Percentiles rank a stretch among this genome's conserved stretches.
Conservation (phyloP, 1,140 invertebrate species). For the Tigriopus japonicus region DNA sequence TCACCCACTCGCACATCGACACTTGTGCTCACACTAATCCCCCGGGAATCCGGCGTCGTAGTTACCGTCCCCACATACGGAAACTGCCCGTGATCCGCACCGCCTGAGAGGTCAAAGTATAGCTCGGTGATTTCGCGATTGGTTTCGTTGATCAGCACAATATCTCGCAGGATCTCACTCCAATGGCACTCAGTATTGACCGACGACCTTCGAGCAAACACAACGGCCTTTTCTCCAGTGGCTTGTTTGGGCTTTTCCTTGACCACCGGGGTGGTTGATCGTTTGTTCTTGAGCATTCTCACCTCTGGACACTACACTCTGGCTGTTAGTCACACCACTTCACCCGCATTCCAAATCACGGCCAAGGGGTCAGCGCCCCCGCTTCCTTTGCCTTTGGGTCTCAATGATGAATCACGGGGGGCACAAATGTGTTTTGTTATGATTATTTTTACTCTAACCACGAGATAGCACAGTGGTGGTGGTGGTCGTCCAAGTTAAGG, state of each 20-base stretch:
- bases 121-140: not conserved
- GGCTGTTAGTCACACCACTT: too few relatives aligned
- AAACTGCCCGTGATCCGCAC: constrained; percentile 39
- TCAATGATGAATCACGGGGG: too few relatives aligned
- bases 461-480: too few relatives aligned
- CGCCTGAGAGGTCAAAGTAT: constrained; percentile 25
- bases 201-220: not conserved
- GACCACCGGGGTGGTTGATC: not conserved
- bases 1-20: constrained; percentile 28
- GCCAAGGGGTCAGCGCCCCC: too few relatives aligned
- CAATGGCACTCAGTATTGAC: too few relatives aligned
- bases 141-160: too few relatives aligned
- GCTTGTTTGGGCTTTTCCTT: not conserved
- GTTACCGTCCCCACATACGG: constrained; percentile 28
- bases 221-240: not conserved
- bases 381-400: too few relatives aligned
- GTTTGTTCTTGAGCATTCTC: not conserved
- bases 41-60: constrained; percentile 24
- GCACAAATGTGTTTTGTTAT: too few relatives aligned
- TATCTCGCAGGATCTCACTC: too few relatives aligned
- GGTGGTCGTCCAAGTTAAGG: too few relatives aligned
- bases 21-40: constrained; percentile 26
- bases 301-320: not conserved
- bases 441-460: too few relatives aligned
- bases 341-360: too few relatives aligned